Evolutionary conservation across 1,140 invertebrate genomes (phyloP).

Genomic region (Rhyacophila brunnea): DNA sequence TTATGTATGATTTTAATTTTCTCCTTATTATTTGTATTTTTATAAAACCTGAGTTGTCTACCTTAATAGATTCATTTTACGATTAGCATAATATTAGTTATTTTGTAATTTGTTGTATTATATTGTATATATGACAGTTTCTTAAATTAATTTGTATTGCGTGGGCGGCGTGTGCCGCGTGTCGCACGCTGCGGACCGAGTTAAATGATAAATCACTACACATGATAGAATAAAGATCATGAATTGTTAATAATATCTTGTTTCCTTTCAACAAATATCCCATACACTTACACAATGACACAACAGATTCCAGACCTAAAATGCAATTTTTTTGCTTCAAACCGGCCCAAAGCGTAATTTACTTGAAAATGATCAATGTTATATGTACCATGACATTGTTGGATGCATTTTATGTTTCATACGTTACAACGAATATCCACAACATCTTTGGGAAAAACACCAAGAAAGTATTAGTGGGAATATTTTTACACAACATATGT

Average conservation of each 20-base stretch:
- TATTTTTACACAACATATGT: no score
- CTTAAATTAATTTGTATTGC: slow-evolving; percentile 10
- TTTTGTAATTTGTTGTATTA: slow-evolving; percentile 19
- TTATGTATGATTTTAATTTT: slow-evolving; percentile 1
- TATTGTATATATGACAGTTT: slow-evolving; percentile 17
- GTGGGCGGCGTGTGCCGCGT: neutral
- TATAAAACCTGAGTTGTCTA: no score
- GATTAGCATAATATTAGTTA: slow-evolving; percentile 7
- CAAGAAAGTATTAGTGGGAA: no score
- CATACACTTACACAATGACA: no score
- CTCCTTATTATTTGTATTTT: neutral
- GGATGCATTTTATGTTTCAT: no score
- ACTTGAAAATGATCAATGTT: no score
- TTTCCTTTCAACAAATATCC: slow-evolving; percentile 17
- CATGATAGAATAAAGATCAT: slow-evolving; percentile 16
- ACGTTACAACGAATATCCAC: no score
- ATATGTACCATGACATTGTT: no score
- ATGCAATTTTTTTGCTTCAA: no score
- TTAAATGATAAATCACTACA: slow-evolving; percentile 8
- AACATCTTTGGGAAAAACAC: no score
- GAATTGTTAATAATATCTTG: slow-evolving; percentile 16
- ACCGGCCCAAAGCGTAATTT: no score
- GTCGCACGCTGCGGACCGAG: neutral
- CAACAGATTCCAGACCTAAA: no score
- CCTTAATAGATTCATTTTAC: neutral